A percentile compares a stretch with the other conserved stretches of the same genome.
These are phyloP conservation scores for Seriola dumerili DNA, from an alignment of 2,113 vertebrate species.

Conservation along the genomic window DNA sequence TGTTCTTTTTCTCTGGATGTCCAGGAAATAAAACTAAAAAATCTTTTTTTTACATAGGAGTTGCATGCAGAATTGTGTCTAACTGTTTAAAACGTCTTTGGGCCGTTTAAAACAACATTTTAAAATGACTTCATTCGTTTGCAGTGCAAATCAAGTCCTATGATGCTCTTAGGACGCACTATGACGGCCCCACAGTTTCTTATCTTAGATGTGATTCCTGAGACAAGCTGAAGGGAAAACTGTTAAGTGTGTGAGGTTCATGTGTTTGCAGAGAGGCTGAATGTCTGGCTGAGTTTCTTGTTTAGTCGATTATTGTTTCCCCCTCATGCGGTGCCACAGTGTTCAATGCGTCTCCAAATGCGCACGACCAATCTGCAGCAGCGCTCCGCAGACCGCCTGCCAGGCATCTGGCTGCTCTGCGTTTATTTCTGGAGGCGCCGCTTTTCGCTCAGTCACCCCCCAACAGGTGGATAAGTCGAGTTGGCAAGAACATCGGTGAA, in stretches of 20 bases:
- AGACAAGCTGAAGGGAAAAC: background rate
- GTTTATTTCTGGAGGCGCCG: constrained; percentile 57
- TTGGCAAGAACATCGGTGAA: constrained; percentile 8
- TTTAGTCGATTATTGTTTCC: background rate
- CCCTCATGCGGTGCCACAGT: constrained; percentile 43
- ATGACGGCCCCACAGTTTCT: background rate
- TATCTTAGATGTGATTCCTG: background rate
- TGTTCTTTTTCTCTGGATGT: background rate
- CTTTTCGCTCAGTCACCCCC: constrained; percentile 50
- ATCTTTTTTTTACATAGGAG: background rate
- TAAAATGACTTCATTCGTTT: background rate
- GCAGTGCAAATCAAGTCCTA: background rate
- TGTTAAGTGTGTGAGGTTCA: background rate
- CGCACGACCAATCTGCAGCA: constrained; percentile 74
- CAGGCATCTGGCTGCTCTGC: constrained; percentile 62
- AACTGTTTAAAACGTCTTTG: background rate
- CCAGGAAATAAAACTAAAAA: background rate
- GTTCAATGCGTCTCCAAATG: constrained; percentile 77
- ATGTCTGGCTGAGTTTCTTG: constrained; percentile 18
- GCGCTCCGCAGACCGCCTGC: constrained; percentile 69
- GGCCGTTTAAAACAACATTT: background rate
- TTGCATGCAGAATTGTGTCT: background rate
- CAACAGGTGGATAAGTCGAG: constrained; percentile 75
- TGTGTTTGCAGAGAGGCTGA: constrained; percentile 19
- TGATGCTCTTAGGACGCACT: background rate